Evolutionary conservation across 1,140 invertebrate genomes (phyloP), one percentile per base, ranked within the genome.

Genomic region (Heliothis subflexa): DNA sequence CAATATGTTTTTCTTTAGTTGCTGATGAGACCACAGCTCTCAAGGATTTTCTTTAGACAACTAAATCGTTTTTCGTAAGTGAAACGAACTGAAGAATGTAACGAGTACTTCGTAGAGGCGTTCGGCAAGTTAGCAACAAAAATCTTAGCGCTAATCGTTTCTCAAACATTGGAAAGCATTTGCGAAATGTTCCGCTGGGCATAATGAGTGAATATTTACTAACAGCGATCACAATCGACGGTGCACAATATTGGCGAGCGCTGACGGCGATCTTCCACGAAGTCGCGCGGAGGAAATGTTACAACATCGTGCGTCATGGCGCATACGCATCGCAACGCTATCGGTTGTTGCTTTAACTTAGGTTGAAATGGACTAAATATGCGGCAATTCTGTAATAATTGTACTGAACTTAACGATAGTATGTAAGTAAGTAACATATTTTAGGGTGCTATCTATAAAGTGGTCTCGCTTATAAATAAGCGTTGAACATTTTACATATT

Each of bases 121-220:
- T 40, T 18, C 45, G 9, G 50, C 66, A 71, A 21, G 12, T 52
- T 25, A 74, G 62, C 72, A 62, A 75, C 28, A 59, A 75, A 50
- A 59, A 62, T 61, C 45, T 57, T 59, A 68, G 3, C 72, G 45
- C 57, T 33, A 61, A 74, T 61, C 55, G 40, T 61, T 74, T 74
- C 33, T 21, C 28, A 25, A 75, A 75, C 59, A 75, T 45, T 14
- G 45, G 40, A 73, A 73, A 75, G 59, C 14, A 62, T 75, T 75
- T 75, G 47, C 16, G 47, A 62, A 75, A 73, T 73, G 54, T 75
- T 61, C 47, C 12, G 18, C 13, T 49, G 57, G 55, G 45, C 72
- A 28, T 75, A 50, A 62, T 75, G 59, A 75, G 57, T 18, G 72
- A 50, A 75, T 75, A 75, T 75, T 75, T 75, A 75, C 72, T 50